Evolutionary conservation across 1,140 invertebrate species (phyloP).

Genomic region (Hycleus phaleratus): DNA sequence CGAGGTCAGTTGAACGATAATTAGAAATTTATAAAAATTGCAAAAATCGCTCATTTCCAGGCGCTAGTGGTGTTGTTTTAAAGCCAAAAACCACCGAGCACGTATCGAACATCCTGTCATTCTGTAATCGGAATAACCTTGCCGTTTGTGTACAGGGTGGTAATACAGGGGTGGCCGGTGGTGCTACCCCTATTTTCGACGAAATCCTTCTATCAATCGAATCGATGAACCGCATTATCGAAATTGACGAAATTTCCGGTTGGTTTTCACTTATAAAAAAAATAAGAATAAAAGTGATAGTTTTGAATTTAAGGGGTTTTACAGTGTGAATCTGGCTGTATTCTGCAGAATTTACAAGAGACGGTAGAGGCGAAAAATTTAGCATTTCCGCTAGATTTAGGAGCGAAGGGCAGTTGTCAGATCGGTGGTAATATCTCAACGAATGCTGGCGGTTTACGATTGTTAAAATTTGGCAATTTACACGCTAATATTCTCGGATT

Average conservation of each 20-base stretch:
- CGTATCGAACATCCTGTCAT: conserved; percentile 74
- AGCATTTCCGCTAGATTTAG: conserved; percentile 92
- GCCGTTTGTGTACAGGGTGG: conserved; percentile 92
- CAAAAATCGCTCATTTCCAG: conserved; percentile 37
- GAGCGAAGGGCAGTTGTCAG: conserved; percentile 94
- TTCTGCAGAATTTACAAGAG: conserved; percentile 79
- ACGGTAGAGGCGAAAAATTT: conserved; percentile 62
- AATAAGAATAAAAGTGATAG: not conserved
- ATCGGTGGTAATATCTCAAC: conserved; percentile 96
- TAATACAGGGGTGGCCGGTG: conserved; percentile 87
- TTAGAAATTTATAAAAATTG: too few relatives aligned
- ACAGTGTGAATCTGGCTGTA: conserved; percentile 84
- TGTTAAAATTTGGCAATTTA: conserved; percentile 90
- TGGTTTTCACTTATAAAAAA: conserved; percentile 24
- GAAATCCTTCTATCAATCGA: conserved; percentile 83
- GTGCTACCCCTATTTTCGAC: conserved; percentile 91
- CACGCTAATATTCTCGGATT: conserved; percentile 87
- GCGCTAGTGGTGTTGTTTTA: conserved; percentile 60
- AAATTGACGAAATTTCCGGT: conserved; percentile 76
- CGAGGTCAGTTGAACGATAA: conserved; percentile 33
- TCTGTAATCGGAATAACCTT: conserved; percentile 74
- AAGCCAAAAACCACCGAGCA: conserved; percentile 83
- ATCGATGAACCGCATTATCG: conserved; percentile 80
- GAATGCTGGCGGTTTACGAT: conserved; percentile 87
- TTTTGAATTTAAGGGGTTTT: conserved; percentile 57